Evolutionary conservation across 2,113 vertebrate species (phyloP).

Genomic region (Eretmochelys imbricata): DNA sequence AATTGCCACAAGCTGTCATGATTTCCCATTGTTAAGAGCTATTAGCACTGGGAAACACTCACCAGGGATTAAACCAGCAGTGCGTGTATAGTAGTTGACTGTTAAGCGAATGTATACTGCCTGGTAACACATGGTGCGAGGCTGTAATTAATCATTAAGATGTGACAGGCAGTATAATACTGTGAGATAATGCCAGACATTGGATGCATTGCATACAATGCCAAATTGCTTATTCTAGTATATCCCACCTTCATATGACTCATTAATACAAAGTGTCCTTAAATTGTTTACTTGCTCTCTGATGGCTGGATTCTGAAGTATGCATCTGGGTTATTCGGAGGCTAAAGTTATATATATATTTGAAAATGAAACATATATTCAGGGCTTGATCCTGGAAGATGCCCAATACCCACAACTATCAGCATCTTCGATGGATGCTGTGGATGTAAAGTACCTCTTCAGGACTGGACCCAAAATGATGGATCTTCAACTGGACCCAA

Average conservation of each 20-base stretch:
- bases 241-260: neutral
- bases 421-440: neutral
- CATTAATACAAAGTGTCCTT: neutral
- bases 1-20: slow-evolving; percentile 44
- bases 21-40: slow-evolving; percentile 54
- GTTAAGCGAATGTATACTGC: slow-evolving; percentile 61
- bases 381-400: accelerated
- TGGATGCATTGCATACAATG: slow-evolving; percentile 45
- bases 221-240: slow-evolving; percentile 36
- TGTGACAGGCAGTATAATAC: slow-evolving; percentile 47
- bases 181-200: slow-evolving; percentile 33
- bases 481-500: neutral
- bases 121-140: slow-evolving; percentile 55
- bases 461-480: neutral
- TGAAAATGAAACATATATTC: neutral
- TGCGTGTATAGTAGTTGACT: slow-evolving; percentile 9
- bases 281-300: neutral
- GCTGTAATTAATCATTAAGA: slow-evolving; percentile 64
- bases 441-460: neutral
- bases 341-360: neutral
- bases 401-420: neutral
- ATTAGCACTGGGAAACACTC: slow-evolving; percentile 57
- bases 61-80: slow-evolving; percentile 43
- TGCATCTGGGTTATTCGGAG: accelerated
- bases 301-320: accelerated